phyloP scores from a whole-genome alignment of 2,113 vertebrate species.

The Dunckerocampus dactyliophorus region DNA sequence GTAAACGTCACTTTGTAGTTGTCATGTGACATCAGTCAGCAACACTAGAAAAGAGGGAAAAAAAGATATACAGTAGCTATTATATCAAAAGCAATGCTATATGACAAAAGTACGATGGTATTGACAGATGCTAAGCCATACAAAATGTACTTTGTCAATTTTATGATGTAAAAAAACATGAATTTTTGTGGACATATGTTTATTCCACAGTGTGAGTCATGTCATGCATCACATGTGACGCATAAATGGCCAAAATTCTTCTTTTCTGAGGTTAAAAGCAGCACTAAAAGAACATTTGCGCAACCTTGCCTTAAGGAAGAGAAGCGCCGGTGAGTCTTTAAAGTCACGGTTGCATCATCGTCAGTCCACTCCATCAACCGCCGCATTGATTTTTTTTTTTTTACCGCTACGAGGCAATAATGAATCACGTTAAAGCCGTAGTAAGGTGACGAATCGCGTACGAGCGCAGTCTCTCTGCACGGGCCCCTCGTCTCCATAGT shows the following conservation, averaged over 20 bases:
- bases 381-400: neutral
- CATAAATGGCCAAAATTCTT: neutral
- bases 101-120: too few relatives aligned
- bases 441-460: slow-evolving; percentile 21
- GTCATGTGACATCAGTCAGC: too few relatives aligned
- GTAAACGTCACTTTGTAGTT: too few relatives aligned
- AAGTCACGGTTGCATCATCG: neutral
- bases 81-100: too few relatives aligned
- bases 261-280: neutral
- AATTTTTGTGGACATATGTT: too few relatives aligned
- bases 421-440: slow-evolving; percentile 7
- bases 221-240: too few relatives aligned
- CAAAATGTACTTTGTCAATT: too few relatives aligned
- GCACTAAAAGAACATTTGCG: neutral
- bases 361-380: neutral
- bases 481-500: slow-evolving; percentile 73
- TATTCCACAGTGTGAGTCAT: too few relatives aligned
- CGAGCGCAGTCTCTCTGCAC: slow-evolving; percentile 56
- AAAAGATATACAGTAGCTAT: too few relatives aligned
- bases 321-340: neutral
- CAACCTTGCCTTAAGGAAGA: neutral
- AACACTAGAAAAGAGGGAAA: too few relatives aligned
- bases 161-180: too few relatives aligned
- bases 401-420: neutral
- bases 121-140: too few relatives aligned